Evolutionary conservation across 2,888 invertebrate species (phyloP).

Genomic region (Poecilobothrus nobilitatus): DNA sequence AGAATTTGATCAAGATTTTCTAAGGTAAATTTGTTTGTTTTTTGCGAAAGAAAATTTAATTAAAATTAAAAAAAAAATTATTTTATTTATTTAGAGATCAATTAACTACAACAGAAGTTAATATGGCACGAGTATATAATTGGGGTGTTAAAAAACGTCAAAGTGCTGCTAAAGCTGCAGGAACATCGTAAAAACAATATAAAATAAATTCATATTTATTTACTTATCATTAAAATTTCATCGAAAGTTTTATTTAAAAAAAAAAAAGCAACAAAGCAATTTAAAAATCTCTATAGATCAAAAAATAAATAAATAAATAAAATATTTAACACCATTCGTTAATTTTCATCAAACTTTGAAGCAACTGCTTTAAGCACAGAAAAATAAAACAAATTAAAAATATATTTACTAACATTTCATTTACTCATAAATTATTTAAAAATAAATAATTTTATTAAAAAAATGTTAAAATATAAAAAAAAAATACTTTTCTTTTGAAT

Average conservation of each 20-base stretch:
- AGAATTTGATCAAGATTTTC: conserved; percentile 87
- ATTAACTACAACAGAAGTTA: conserved; percentile 96
- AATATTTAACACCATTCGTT: no score
- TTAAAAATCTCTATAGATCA: no score
- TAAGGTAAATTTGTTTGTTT: conserved; percentile 50
- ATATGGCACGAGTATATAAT: conserved; percentile 96
- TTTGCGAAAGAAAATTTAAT: neutral
- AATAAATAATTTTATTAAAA: no score
- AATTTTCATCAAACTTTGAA: no score
- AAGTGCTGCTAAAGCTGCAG: conserved; percentile 51
- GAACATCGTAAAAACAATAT: neutral
- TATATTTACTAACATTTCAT: no score
- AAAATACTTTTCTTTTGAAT: no score
- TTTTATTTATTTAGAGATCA: conserved; percentile 62
- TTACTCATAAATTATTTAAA: no score
- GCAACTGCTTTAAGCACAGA: no score
- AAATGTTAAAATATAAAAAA: no score
- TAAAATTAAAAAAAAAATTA: neutral
- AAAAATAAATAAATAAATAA: no score
- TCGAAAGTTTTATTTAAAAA: neutral
- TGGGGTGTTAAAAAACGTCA: conserved; percentile 94
- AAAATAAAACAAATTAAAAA: no score
- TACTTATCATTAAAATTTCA: no score
- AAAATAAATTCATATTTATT: neutral
- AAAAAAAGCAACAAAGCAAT: neutral